phyloP scores from a whole-genome alignment of 2,113 vertebrate species.

The Lepidothrix coronata region DNA sequence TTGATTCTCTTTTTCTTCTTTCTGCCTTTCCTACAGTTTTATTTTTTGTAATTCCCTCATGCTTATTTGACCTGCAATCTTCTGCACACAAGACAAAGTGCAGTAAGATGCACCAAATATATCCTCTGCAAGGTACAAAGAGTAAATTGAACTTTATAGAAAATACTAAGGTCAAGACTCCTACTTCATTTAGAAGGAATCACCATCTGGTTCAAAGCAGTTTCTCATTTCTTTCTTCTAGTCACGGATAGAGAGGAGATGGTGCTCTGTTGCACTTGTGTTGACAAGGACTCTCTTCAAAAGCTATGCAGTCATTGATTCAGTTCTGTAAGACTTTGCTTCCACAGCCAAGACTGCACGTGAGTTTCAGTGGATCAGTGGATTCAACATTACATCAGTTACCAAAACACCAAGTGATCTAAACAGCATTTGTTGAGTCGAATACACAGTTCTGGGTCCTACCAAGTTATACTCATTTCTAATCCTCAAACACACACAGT shows the following conservation, averaged over 20 bases:
- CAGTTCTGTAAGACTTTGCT: slow-evolving; percentile 21
- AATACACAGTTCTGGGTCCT: neutral
- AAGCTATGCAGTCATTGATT: slow-evolving; percentile 24
- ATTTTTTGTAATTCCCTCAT: neutral
- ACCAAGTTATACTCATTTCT: neutral
- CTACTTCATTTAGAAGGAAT: slow-evolving; percentile 39
- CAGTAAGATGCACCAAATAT: slow-evolving; percentile 46
- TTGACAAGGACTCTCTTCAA: slow-evolving; percentile 65
- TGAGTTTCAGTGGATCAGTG: slow-evolving; percentile 23
- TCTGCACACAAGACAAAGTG: slow-evolving; percentile 2
- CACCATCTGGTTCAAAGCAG: slow-evolving; percentile 62
- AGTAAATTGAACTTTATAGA: slow-evolving; percentile 12
- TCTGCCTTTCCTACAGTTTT: neutral
- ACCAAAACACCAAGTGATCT: slow-evolving; percentile 37
- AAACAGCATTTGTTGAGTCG: slow-evolving; percentile 26
- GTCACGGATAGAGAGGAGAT: slow-evolving; percentile 31
- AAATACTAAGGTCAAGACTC: neutral
- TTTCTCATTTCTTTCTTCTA: slow-evolving; percentile 56
- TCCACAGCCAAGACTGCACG: slow-evolving; percentile 7
- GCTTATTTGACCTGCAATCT: slow-evolving; percentile 29
- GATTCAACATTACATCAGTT: slow-evolving; percentile 19
- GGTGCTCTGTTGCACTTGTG: slow-evolving; percentile 51
- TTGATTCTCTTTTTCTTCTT: neutral
- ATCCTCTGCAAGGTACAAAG: slow-evolving; percentile 13
- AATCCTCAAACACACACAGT: neutral